Evolutionary conservation across 2,113 vertebrate genomes (phyloP).

Genomic region (Motacilla alba): DNA sequence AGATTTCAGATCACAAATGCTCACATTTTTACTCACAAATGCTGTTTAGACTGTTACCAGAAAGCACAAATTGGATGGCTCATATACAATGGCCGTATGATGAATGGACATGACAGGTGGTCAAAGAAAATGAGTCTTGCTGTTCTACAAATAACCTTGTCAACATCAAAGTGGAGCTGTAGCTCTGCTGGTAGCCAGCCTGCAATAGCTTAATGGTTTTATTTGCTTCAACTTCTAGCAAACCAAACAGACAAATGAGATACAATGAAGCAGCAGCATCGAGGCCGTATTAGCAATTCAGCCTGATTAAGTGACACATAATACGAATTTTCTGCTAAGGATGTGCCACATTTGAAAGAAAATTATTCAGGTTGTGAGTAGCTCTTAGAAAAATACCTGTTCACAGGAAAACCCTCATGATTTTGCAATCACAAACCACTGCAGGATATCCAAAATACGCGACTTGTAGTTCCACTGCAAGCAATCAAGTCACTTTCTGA

Average conservation of each 20-base stretch:
- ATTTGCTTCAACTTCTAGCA: slow-evolving; percentile 37
- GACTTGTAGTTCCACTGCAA: background rate
- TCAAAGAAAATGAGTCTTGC: slow-evolving; percentile 68
- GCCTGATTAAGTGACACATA: slow-evolving; percentile 9
- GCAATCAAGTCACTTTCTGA: background rate
- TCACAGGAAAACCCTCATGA: background rate
- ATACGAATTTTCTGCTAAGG: background rate
- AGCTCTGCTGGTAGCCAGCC: slow-evolving; percentile 43
- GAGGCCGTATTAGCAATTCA: slow-evolving; percentile 23
- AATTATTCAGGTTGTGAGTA: slow-evolving; percentile 28
- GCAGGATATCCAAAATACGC: background rate
- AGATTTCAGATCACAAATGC: slow-evolving; percentile 74
- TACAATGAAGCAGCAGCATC: background rate
- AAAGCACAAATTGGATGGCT: slow-evolving; percentile 73
- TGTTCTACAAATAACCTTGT: slow-evolving; percentile 73
- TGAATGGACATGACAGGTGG: slow-evolving; percentile 85
- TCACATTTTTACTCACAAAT: slow-evolving; percentile 71
- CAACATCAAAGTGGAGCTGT: slow-evolving; percentile 45
- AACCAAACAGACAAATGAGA: slow-evolving; percentile 39
- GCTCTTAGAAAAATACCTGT: slow-evolving; percentile 4
- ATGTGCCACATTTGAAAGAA: slow-evolving; percentile 13
- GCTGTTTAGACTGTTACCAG: slow-evolving; percentile 79
- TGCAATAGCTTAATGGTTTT: slow-evolving; percentile 57
- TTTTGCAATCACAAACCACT: slow-evolving; percentile 8
- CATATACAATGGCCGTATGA: slow-evolving; percentile 75